A percentile compares a stretch with the other conserved stretches of the same genome.
phyloP scores from a whole-genome alignment of 2,113 vertebrate species.

The Grammomys dolichurus region DNA sequence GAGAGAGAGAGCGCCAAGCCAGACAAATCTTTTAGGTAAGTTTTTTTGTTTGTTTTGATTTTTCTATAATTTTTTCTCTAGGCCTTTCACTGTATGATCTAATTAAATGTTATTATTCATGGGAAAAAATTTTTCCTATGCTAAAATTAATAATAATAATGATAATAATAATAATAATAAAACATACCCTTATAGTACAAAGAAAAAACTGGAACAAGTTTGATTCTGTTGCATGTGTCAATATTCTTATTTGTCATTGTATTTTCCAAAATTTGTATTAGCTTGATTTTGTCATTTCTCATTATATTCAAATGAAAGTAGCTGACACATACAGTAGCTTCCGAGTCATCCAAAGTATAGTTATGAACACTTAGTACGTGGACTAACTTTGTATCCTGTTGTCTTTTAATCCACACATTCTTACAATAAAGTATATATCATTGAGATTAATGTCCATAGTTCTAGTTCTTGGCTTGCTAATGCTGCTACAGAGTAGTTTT shows the following conservation, averaged over 20 bases:
- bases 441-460: not conserved
- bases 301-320: no score
- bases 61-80: no score
- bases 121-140: not conserved
- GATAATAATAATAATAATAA: not conserved
- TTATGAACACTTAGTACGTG: not conserved
- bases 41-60: not conserved
- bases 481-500: not conserved
- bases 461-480: not conserved
- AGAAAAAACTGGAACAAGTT: not conserved
- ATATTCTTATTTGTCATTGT: not conserved
- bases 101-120: not conserved
- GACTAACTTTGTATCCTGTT: not conserved
- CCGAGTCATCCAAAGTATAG: not conserved
- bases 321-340: not conserved
- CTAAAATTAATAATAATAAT: not conserved
- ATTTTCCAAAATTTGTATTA: not conserved
- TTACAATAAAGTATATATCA: not conserved
- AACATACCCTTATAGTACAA: not conserved
- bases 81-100: no score
- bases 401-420: not conserved
- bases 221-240: not conserved
- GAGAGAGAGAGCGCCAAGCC: no score
- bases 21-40: not conserved
- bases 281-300: not conserved